phyloP scores from a whole-genome alignment of 1,140 invertebrate genomes.

The Hyles euphorbiae region DNA sequence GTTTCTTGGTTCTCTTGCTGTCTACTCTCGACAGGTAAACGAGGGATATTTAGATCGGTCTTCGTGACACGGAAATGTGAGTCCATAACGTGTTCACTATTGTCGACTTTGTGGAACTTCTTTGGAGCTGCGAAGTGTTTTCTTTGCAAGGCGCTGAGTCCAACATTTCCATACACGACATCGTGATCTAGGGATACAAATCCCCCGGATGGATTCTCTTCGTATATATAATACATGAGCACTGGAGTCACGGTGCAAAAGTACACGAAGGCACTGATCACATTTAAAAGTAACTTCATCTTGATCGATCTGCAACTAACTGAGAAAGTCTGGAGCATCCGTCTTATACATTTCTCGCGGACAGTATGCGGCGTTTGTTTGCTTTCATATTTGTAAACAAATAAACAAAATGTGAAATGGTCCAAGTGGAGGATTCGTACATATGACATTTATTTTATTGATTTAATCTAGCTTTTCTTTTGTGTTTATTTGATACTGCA shows the following conservation, averaged over 20 bases:
- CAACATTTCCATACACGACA: conserved; percentile 19
- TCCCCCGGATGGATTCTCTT: conserved; percentile 32
- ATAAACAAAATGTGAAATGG: conserved; percentile 14
- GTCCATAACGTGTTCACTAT: conserved; percentile 34
- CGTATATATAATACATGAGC: conserved; percentile 37
- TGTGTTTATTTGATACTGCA: too few species aligned
- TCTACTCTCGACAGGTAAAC: not conserved
- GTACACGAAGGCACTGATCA: conserved; percentile 25
- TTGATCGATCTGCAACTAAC: conserved; percentile 23
- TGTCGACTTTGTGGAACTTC: conserved; percentile 30
- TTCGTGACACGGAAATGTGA: conserved; percentile 36
- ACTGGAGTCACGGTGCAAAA: conserved; percentile 25
- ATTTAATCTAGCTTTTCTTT: too few species aligned
- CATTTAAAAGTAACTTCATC: conserved; percentile 30
- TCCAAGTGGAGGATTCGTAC: too few species aligned
- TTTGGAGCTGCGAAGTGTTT: conserved; percentile 33
- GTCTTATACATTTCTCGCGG: conserved; percentile 35
- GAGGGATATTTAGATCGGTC: conserved; percentile 15
- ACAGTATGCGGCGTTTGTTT: conserved; percentile 22
- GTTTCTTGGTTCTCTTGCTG: not conserved
- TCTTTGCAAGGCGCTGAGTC: conserved; percentile 24
- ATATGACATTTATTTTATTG: too few species aligned
- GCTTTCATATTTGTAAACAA: conserved; percentile 25
- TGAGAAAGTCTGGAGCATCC: conserved; percentile 10
- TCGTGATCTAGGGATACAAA: conserved; percentile 22